phyloP scores from a whole-genome alignment of 2,797 vertebrate genomes.

The Enteromius afrohamiltoni region DNA sequence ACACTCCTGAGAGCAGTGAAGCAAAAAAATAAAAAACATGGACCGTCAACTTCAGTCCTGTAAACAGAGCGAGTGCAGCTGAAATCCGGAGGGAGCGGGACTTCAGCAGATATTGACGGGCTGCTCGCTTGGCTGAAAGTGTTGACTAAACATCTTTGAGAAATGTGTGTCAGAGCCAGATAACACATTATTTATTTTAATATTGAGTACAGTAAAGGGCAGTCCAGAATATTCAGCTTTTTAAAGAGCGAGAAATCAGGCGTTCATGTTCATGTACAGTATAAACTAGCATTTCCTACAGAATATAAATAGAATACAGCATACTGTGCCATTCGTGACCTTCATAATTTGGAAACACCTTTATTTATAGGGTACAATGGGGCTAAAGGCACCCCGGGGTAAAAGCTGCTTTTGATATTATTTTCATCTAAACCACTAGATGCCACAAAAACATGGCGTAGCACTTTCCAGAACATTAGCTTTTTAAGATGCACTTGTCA shows the following conservation, averaged over 20 bases:
- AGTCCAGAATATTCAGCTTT: neutral
- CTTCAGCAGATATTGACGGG: neutral
- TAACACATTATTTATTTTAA: slow-evolving; percentile 9
- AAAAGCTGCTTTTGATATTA: too few species aligned
- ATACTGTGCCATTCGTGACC: neutral
- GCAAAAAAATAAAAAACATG: neutral
- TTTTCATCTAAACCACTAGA: too few species aligned
- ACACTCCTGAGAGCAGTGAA: neutral
- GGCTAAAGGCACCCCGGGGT: too few species aligned
- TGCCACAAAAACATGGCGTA: too few species aligned
- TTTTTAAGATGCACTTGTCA: too few species aligned
- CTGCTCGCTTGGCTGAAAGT: slow-evolving; percentile 18
- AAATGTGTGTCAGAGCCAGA: slow-evolving; percentile 26
- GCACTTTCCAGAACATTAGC: too few species aligned
- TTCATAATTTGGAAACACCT: neutral
- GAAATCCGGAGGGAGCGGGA: slow-evolving; percentile 8
- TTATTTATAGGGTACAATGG: too few species aligned
- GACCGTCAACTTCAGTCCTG: slow-evolving; percentile 26
- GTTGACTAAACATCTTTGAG: slow-evolving; percentile 34
- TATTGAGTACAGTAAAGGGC: neutral
- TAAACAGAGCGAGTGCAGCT: neutral
- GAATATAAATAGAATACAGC: neutral
- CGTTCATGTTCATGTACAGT: neutral
- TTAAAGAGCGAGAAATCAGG: neutral
- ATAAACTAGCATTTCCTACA: neutral